Evolutionary conservation across 1,140 invertebrate species (phyloP), one percentile per base, ranked within the genome.

Genomic region (Scaptomyza hsui): DNA sequence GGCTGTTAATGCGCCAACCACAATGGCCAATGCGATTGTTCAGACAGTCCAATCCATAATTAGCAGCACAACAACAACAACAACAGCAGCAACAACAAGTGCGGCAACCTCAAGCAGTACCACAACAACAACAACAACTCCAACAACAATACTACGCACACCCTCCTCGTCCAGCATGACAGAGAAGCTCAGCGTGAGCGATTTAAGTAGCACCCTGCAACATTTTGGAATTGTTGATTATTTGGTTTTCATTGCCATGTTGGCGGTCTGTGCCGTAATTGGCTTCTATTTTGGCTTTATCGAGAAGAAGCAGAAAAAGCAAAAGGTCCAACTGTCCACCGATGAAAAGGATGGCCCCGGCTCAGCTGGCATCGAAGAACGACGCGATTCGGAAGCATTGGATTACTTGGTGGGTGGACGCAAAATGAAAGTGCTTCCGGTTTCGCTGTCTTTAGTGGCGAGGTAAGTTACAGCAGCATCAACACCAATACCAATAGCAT

Each of bases 361-460:
- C 10, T 69, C 60, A 15, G 82, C 68, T 29, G 85, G 75, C 37
- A 35, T 92, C 93, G 63, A 95, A 32, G 93, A 93, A 55, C 93
- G 82, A 21, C 79, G 83, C 26, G 89, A 78, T 32, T 91, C 91
- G 0, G 91, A 89, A 51, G 89, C 90, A 16, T 70, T 91, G 64
- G 96, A 98, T 78, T 98, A 97, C 90, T 93, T 98, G 35, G 94
- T 98, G 75, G 97, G 96, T 5, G 96, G 96, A 16, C 93, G 96
- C 62, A 95, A 95, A 77, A 97, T 98, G 96, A 94, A 94, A 55
- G 92, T 95, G 9, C 93, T 97, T 80, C 96, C 97, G 0, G 94
- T 97, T 18, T 94, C 95, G 60, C 93, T 97, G 91, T 97, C 96
- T 16, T 92, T 97, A 10, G 94, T 97, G 62, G 96, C 97, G 39